phyloP scores from a whole-genome alignment of 2,888 invertebrate genomes.

The Torymus tubicola region DNA sequence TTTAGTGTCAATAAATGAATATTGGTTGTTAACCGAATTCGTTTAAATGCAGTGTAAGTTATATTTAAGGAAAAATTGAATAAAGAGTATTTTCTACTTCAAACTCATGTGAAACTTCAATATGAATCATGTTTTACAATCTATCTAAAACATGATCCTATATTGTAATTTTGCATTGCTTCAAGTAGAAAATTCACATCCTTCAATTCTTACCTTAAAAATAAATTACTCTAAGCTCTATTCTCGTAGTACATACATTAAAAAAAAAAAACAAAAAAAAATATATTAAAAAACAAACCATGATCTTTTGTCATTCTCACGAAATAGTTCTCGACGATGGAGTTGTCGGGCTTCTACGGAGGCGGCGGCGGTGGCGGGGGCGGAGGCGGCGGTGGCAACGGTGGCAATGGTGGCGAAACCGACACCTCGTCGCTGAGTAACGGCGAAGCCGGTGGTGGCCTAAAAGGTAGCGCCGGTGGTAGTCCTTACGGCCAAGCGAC shows the following conservation, averaged over 20 bases:
- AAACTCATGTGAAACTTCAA: too few species aligned
- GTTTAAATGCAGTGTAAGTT: too few species aligned
- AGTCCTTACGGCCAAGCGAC: constrained; percentile 68
- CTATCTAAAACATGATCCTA: too few species aligned
- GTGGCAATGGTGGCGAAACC: constrained; percentile 81
- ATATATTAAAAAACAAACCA: background rate
- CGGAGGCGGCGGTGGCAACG: constrained; percentile 68
- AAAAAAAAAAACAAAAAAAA: background rate
- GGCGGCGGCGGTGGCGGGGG: constrained; percentile 77
- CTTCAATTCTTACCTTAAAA: too few species aligned
- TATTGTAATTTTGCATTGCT: too few species aligned
- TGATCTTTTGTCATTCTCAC: background rate
- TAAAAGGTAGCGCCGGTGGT: constrained; percentile 46
- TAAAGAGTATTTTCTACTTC: too few species aligned
- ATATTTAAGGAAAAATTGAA: too few species aligned
- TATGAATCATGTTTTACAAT: too few species aligned
- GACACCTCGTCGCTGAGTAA: constrained; percentile 82
- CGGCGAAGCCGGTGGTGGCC: constrained; percentile 79
- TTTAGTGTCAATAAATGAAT: background rate
- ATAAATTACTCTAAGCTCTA: background rate
- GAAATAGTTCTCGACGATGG: constrained; percentile 83
- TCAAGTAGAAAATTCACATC: too few species aligned
- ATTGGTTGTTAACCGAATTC: background rate
- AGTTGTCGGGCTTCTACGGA: constrained; percentile 89
- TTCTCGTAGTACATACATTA: background rate